Evolutionary conservation across 2,888 invertebrate genomes (phyloP).

Genomic region (Liposcelis brunnea): DNA sequence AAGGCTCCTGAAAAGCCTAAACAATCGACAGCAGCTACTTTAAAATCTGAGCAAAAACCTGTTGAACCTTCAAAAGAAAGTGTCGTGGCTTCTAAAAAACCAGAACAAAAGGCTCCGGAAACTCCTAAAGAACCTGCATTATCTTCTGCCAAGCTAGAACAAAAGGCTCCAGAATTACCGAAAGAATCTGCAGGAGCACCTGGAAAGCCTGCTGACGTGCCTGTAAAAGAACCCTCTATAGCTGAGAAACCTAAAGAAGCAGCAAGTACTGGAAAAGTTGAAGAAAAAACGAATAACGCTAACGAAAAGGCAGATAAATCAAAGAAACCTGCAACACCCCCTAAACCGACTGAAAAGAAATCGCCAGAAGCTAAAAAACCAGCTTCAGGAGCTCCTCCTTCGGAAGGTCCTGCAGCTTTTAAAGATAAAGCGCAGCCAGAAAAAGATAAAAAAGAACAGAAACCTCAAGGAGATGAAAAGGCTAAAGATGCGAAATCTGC

Average conservation of each 20-base stretch:
- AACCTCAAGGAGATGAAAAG: constrained; percentile 9
- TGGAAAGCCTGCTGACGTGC: constrained; percentile 1
- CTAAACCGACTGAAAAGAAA: constrained; percentile 4
- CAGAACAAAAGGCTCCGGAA: no score
- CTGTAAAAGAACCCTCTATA: no score
- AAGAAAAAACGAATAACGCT: constrained; percentile 1
- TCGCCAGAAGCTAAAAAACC: constrained; percentile 3
- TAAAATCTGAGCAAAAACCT: no score
- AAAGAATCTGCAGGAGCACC: no score
- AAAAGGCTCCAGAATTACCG: no score
- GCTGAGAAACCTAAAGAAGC: background rate
- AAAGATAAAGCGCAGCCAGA: constrained; percentile 2
- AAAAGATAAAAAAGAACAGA: constrained; percentile 13
- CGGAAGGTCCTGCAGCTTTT: background rate
- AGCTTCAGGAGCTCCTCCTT: background rate
- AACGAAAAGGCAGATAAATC: no score
- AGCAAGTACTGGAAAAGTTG: background rate
- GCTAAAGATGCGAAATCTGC: constrained; percentile 6
- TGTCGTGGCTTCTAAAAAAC: no score
- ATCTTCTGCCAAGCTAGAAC: no score
- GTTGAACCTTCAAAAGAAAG: no score
- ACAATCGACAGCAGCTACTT: no score
- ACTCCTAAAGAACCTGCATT: no score
- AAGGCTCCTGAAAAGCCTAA: constrained; percentile 9
- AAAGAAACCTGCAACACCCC: no score